Base-by-base conservation (phyloP, 2,113 vertebrate species). In the Sinocyclocheilus anshuiensis region DNA sequence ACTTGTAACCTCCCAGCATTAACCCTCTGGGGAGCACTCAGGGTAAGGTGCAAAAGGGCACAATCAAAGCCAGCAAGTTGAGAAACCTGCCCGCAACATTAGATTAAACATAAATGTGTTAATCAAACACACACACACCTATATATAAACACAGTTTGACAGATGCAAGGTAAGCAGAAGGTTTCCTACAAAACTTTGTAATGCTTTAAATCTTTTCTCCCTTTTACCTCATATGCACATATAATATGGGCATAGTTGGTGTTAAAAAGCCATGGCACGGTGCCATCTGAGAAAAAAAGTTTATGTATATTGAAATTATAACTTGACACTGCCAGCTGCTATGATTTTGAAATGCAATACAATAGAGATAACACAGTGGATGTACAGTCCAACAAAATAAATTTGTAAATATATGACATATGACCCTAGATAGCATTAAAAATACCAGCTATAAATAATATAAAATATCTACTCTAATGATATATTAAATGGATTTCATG, bases 41-140 rank as follows among this genome's bases (percentile, higher is more conserved):
- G 88, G 88, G 90, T 87, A 92, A 94, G 92, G 92, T 94, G 94
- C 90, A 92, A 91, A 90, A 91, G 80, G 86, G 81, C 89, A 91
- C 71, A 59, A 71, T 77, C 84, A 85, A 85, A 71, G 29, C 45
- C 63, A 79, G 48, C 22, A 15, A 57, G 24, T 42, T 65, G 5
- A 65, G 59, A 45, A 63, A 77, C 57, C 59, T 48, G 59, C 61
- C 2, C 39, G 18, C 36, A 81, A 71, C 26, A 10, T 55, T 71
- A 55, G 48, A 71, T 83, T 13, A 33, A 83, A 69, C 45, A 29
- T 53, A 6, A 83, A 33, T 83, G 65, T 83, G 81, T 36, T 86
- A 85, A 88, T 75, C 84, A 79, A 57, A 45, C 45, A 50, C 77
- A 84, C 76, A 84, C 42, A 78, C 81, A 77, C n/a, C 39, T 69